phyloP scores from a whole-genome alignment of 2,888 invertebrate genomes.

The Acholoe squamosa region DNA sequence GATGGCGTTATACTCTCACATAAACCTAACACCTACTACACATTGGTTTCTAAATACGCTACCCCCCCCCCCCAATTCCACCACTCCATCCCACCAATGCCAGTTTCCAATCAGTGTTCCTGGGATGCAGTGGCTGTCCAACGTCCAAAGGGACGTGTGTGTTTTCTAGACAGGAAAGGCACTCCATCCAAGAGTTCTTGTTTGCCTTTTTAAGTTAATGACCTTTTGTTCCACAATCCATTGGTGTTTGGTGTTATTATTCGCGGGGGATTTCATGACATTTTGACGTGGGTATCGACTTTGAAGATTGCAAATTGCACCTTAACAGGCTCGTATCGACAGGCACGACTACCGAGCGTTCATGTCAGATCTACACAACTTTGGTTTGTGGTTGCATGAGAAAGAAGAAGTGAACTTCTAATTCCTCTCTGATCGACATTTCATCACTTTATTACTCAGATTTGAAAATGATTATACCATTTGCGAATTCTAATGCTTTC shows the following conservation, averaged over 20 bases:
- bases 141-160: no score
- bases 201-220: constrained; percentile 41
- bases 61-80: no score
- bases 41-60: no score
- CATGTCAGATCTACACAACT: constrained; percentile 31
- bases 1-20: no score
- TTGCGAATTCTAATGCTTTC: background rate
- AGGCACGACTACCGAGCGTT: background rate
- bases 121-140: no score
- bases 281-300: constrained; percentile 13
- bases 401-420: constrained; percentile 37
- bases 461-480: constrained; percentile 44
- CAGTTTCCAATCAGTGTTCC: no score
- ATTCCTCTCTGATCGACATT: constrained; percentile 16
- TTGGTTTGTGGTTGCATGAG: background rate
- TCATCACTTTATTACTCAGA: background rate
- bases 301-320: background rate
- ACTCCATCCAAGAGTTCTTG: constrained; percentile 37
- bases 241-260: constrained; percentile 20
- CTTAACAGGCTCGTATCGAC: background rate
- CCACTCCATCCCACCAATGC: no score
- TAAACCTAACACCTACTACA: no score
- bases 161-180: constrained; percentile 26
- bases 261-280: constrained; percentile 31
- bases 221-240: constrained; percentile 43